Conservation (phyloP, 2,888 invertebrate genomes). For the Patella ulyssiponensis region DNA sequence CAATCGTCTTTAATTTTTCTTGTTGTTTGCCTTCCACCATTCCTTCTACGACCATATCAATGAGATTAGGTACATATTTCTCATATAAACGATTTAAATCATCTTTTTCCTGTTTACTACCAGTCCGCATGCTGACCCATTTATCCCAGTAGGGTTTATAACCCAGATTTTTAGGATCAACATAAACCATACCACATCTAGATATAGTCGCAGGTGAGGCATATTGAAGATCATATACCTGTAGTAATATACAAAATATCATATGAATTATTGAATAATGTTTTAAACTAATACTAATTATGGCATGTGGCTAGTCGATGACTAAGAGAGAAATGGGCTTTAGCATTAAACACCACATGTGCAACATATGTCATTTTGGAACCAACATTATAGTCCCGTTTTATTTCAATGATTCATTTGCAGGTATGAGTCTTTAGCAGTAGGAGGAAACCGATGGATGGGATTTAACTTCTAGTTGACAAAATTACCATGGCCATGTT, state of each 20-base stretch:
- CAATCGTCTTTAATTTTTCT: constrained; percentile 84
- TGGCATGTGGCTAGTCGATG: background rate
- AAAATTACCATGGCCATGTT: too few species aligned
- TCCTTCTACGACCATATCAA: constrained; percentile 83
- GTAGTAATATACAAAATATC: constrained; percentile 21
- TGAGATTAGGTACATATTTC: constrained; percentile 81
- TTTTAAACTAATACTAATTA: background rate
- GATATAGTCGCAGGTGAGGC: constrained; percentile 95
- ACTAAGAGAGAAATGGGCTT: too few species aligned
- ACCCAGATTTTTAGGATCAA: constrained; percentile 92
- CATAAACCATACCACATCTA: constrained; percentile 93
- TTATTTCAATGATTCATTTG: too few species aligned
- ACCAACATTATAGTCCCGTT: too few species aligned
- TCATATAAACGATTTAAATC: constrained; percentile 77
- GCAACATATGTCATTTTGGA: too few species aligned
- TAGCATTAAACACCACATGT: too few species aligned
- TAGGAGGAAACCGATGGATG: too few species aligned
- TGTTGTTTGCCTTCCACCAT: constrained; percentile 78
- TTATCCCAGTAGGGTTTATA: constrained; percentile 89
- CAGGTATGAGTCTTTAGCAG: too few species aligned
- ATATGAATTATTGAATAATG: too few species aligned
- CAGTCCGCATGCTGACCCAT: constrained; percentile 76
- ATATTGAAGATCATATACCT: constrained; percentile 89
- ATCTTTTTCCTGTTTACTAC: constrained; percentile 61
- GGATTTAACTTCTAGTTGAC: too few species aligned